Percentiles rank a stretch among this genome's conserved stretches.
phyloP scores from a whole-genome alignment of 2,113 vertebrate genomes.

The Erythrolamprus reginae region DNA sequence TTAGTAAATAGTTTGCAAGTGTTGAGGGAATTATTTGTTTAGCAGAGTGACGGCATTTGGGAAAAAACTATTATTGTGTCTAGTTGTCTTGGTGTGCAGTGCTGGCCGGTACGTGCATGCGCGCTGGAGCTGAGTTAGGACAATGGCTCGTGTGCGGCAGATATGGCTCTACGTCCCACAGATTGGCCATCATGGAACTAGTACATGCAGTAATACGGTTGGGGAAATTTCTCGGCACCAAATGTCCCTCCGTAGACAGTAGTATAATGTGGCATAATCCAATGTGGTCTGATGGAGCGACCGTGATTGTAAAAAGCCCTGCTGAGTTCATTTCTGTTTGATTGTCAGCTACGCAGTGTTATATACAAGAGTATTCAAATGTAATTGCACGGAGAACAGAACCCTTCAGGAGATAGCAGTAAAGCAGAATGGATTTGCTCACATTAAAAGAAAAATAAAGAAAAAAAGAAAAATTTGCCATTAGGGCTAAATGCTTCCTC shows the following conservation, averaged over 20 bases:
- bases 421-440: not conserved
- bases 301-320: not conserved
- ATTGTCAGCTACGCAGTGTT: not conserved
- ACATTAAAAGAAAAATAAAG: not conserved
- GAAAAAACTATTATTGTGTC: too few relatives aligned
- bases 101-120: too few relatives aligned
- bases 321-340: not conserved
- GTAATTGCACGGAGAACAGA: not conserved
- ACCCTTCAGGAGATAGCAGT: not conserved
- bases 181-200: too few relatives aligned
- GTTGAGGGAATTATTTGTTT: too few relatives aligned
- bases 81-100: too few relatives aligned
- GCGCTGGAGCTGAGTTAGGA: too few relatives aligned
- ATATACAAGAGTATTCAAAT: not conserved
- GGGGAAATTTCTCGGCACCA: not conserved
- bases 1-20: too few relatives aligned
- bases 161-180: too few relatives aligned
- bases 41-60: too few relatives aligned
- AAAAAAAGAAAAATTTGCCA: not conserved
- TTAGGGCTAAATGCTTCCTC: slow-evolving; percentile 13
- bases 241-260: not conserved
- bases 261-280: not conserved
- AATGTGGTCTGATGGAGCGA: not conserved
- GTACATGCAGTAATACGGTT: not conserved
- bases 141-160: too few relatives aligned